Evolutionary conservation across 2,113 vertebrate genomes (phyloP), one percentile per base, ranked within the genome.

Genomic region (Salminus brasiliensis): DNA sequence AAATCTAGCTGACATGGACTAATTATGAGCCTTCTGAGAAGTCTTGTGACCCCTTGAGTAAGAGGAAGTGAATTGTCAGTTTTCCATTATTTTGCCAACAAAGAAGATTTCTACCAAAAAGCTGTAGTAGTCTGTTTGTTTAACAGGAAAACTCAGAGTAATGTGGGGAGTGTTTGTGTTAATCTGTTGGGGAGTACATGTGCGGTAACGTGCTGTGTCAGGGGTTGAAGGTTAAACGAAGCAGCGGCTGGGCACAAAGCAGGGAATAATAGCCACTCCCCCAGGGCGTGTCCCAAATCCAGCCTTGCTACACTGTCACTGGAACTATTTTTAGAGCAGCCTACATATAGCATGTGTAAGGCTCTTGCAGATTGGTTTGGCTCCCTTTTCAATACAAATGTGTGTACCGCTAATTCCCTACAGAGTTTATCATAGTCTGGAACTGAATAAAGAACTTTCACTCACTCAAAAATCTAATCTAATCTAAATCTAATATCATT

Each of bases 261-360:
- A 32, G 73, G 76, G 66, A 85, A 82, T 80, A 72, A 78, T 62
- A 59, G 72, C 63, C 71, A 83, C 63, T 85, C 52, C 76, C 76
- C 45, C 65, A 68, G 66, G 83, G 68, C 45, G 82, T 77, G 77
- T 85, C 83, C 81, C 43, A 79, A 79, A 83, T 83, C 81, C 81
- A 83, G 63, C 59, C 75, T 69, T 32, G 30, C 39, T 47, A 29
- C 53, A 74, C 59, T 32, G 79, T 30, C 47, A 62, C 67, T 70
- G 53, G 27, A 32, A 53, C 65, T 83, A 79, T 83, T 78, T 79
- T 74, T 83, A 60, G 23, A 52, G 2, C 5, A 29, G 21, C 53
- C 65, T 80, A 74, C 53, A 68, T 67, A 55, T 62, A 39, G 18
- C 21, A 11, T 45, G 23, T 62, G 68, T 10, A 55, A 21, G 49